Evolutionary conservation across 2,113 vertebrate species (phyloP), one percentile per base, ranked within the genome.

Genomic region (Thunnus thynnus): DNA sequence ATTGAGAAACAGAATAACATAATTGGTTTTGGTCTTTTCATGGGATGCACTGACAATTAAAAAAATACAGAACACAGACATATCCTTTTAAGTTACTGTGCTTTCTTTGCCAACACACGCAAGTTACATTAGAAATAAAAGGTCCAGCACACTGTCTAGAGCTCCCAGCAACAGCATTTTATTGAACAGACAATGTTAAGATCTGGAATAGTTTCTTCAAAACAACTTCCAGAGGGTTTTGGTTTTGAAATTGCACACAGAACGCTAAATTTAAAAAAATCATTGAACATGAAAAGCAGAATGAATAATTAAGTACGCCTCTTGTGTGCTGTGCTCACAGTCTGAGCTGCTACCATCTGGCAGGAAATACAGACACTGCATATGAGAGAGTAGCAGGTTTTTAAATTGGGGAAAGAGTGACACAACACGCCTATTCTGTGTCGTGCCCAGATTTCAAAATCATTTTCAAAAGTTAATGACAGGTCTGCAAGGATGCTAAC

Each of bases 291-390:
- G 41, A 46, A 32, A 66, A 51, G 50, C 63, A 62, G 22, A 47
- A 41, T 4, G n/a, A 4, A 27, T 17, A 58, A 44, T 70, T 6
- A 4, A 1, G 47, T 62, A 41, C 36, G 9, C 36, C 48, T 47
- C 20, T 51, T 5, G n/a, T 72, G 51, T 50, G 52, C 44, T 51
- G 44, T 27, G 3, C 72, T 66, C 62, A 20, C 57, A 48, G 50
- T 27, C 56, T 62, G 55, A 72, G 51, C 71, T 65, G 65, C 32
- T 55, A 14, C 83, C 72, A 7, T 78, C 68, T 63, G 70, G 57
- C 70, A 78, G 55, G 17, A 72, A 46, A 48, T 17, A 16, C 41
- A 57, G 30, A 65, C 17, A 20, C 70, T 52, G 22, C 1, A 16
- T 16, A 41, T 48, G 22, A 50, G 50, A 68, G 41, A 56, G 75